These are phyloP conservation scores for Meleagris gallopavo DNA, from an alignment of 2,113 vertebrate species.

Conservation along the genomic window DNA sequence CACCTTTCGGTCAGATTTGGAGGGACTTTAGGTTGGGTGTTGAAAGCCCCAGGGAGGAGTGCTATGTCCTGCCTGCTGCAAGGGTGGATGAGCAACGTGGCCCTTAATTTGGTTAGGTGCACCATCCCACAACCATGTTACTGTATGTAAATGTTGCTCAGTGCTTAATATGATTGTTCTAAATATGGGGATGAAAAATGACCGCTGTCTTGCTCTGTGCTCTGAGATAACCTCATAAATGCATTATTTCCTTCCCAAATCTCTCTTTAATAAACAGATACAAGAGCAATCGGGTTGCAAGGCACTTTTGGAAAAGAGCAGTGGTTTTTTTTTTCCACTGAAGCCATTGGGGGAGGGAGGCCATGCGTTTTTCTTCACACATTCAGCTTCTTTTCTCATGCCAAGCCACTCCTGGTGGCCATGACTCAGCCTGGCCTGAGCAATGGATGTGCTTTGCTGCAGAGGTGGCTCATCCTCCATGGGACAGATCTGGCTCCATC, in stretches of 20 bases:
- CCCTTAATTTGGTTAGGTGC: not conserved
- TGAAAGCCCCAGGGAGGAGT: not conserved
- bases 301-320: not conserved
- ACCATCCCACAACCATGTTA: not conserved
- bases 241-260: not conserved
- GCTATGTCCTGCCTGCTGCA: not conserved
- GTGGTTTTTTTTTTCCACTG: not conserved
- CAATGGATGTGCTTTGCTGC: not conserved
- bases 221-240: not conserved
- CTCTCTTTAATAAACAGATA: conserved; percentile 5
- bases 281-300: not conserved
- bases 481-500: not conserved
- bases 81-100: not conserved
- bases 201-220: not conserved
- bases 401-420: not conserved
- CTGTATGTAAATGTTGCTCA: not conserved
- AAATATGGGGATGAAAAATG: not conserved
- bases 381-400: not conserved
- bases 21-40: not conserved
- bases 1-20: not conserved
- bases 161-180: not conserved
- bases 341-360: not conserved
- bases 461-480: fast-evolving
- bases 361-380: not conserved
- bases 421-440: not conserved